Percentiles rank a stretch among this genome's conserved stretches.
Evolutionary conservation across 2,113 vertebrate species (phyloP).

Genomic region (Alces alces): DNA sequence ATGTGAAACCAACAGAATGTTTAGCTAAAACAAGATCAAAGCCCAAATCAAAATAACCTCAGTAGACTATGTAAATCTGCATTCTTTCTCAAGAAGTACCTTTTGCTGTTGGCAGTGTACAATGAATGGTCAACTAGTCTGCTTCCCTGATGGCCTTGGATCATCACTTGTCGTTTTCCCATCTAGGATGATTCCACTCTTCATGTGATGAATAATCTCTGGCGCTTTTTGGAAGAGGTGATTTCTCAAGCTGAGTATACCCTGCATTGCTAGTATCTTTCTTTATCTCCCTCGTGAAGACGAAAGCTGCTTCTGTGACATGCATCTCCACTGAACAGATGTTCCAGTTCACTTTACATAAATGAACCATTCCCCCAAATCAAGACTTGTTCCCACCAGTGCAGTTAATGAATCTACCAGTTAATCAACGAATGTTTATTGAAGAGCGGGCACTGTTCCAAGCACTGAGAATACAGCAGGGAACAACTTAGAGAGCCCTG

Average conservation of each 20-base stretch:
- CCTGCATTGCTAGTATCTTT: neutral
- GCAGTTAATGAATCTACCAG: constrained; percentile 38
- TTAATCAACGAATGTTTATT: constrained; percentile 51
- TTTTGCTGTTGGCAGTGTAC: neutral
- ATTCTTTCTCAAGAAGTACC: constrained; percentile 14
- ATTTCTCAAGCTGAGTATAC: neutral
- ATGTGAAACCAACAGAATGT: neutral
- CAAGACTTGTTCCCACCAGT: constrained; percentile 45
- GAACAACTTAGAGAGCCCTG: neutral
- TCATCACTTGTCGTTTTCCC: neutral
- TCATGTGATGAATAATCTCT: neutral
- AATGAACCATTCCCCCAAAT: constrained; percentile 43
- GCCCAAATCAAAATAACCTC: neutral
- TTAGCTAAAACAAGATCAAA: neutral
- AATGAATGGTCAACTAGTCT: neutral
- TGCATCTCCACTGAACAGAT: constrained; percentile 47
- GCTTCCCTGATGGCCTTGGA: neutral
- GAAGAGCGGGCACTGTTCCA: neutral
- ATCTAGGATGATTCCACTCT: neutral
- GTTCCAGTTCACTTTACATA: constrained; percentile 42
- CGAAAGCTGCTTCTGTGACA: constrained; percentile 1
- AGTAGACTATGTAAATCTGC: neutral
- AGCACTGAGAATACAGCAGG: neutral
- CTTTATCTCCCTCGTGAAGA: constrained; percentile 5
- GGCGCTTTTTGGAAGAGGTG: neutral